A percentile compares a stretch with the other conserved stretches of the same genome.
Evolutionary conservation across 1,140 invertebrate species (phyloP).

Genomic region (Lasioglossum baleicum): DNA sequence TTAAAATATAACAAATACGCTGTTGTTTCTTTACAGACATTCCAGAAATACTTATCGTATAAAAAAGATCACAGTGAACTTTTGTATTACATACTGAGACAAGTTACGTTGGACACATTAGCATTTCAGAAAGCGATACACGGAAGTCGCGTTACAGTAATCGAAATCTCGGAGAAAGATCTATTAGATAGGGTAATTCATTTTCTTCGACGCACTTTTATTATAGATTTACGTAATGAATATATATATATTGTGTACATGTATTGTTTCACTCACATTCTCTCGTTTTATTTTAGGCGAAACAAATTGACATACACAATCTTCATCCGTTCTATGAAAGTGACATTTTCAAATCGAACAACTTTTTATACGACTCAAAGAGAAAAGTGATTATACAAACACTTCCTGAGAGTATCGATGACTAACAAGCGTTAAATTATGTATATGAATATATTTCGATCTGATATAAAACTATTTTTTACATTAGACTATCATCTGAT

Average conservation of each 20-base stretch:
- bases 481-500: neutral
- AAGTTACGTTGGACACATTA: slow-evolving; percentile 94
- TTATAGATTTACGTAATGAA: neutral
- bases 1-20: neutral
- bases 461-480: neutral
- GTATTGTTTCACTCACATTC: neutral
- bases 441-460: neutral
- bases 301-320: slow-evolving; percentile 95
- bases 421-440: slow-evolving; percentile 41
- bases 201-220: neutral
- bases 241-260: too few species aligned
- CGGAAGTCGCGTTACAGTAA: slow-evolving; percentile 85
- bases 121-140: slow-evolving; percentile 92
- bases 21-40: slow-evolving; percentile 85
- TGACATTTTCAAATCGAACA: slow-evolving; percentile 93
- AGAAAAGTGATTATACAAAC: slow-evolving; percentile 92
- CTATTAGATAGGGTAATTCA: slow-evolving; percentile 88
- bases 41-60: slow-evolving; percentile 95
- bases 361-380: slow-evolving; percentile 92
- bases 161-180: slow-evolving; percentile 96
- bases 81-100: slow-evolving; percentile 96
- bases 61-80: slow-evolving; percentile 98
- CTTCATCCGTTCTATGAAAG: slow-evolving; percentile 96
- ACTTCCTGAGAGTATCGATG: slow-evolving; percentile 81
- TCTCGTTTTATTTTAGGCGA: slow-evolving; percentile 84